Evolutionary conservation across 2,888 invertebrate genomes (phyloP).

Genomic region (Pseudococcus jackbeardsleyi): DNA sequence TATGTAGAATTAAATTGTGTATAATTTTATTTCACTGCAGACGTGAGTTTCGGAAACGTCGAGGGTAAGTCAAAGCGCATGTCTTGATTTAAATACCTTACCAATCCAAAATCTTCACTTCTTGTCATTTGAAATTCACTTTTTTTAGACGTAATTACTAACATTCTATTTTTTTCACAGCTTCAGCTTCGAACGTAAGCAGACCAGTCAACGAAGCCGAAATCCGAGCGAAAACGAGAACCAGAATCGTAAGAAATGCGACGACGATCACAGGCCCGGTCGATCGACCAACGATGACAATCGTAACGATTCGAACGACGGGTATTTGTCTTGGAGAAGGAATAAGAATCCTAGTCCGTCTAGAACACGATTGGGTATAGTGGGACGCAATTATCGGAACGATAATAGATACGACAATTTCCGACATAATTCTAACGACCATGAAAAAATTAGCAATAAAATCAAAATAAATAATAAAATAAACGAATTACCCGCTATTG

Average conservation of each 20-base stretch:
- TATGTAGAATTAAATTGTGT: neutral
- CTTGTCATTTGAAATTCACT: no score
- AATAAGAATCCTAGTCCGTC: constrained; percentile 57
- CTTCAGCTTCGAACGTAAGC: constrained; percentile 57
- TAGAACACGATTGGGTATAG: constrained; percentile 54
- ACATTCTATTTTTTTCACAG: neutral
- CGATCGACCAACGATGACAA: constrained; percentile 4
- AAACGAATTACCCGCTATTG: constrained; percentile 54
- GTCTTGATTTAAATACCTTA: neutral
- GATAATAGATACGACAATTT: constrained; percentile 49
- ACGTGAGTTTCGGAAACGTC: constrained; percentile 61
- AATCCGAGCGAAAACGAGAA: constrained; percentile 55
- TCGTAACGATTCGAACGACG: constrained; percentile 47
- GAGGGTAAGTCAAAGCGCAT: constrained; percentile 46
- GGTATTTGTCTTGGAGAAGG: constrained; percentile 59
- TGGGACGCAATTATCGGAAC: constrained; percentile 51
- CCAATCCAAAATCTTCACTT: neutral
- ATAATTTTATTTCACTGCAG: constrained; percentile 53
- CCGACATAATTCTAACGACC: constrained; percentile 25
- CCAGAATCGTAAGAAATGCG: constrained; percentile 49
- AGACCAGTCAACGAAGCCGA: constrained; percentile 8
- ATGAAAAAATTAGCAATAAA: constrained; percentile 59
- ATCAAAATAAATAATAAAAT: constrained; percentile 57
- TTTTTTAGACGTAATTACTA: neutral
- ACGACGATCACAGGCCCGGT: constrained; percentile 18